A percentile compares a stretch with the other conserved stretches of the same genome.
phyloP scores from a whole-genome alignment of 2,113 vertebrate species.

The Nothobranchius furzeri region DNA sequence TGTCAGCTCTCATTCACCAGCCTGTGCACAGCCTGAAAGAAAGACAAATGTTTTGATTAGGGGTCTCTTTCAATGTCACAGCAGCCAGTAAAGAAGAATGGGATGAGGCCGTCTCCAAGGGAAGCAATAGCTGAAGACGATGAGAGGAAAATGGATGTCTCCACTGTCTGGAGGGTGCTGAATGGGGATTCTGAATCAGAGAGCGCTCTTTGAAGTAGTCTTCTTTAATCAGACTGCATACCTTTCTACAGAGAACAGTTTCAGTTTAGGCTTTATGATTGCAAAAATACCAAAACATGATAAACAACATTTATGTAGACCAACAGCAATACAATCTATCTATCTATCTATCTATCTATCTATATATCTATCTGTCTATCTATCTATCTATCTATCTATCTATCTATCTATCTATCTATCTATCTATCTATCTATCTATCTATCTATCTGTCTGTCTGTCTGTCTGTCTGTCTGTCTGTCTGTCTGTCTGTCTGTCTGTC shows the following conservation, averaged over 20 bases:
- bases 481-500: neutral
- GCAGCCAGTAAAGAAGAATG: constrained; percentile 66
- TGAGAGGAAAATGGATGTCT: constrained; percentile 71
- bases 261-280: constrained; percentile 21
- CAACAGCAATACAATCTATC: neutral
- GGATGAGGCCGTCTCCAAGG: constrained; percentile 66
- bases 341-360: constrained; percentile 4
- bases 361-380: constrained; percentile 2
- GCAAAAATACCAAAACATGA: constrained; percentile 19
- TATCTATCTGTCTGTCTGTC: constrained; percentile 4
- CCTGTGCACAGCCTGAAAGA: constrained; percentile 68
- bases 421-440: neutral
- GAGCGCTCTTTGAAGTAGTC: constrained; percentile 42
- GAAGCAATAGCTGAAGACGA: constrained; percentile 63
- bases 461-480: constrained; percentile 5
- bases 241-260: constrained; percentile 27
- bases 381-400: constrained; percentile 6
- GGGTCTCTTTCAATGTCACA: constrained; percentile 77
- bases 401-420: neutral
- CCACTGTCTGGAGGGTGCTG: constrained; percentile 54
- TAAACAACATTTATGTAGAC: constrained; percentile 14
- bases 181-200: constrained; percentile 57
- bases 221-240: constrained; percentile 59
- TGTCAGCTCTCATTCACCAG: constrained; percentile 79
- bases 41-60: constrained; percentile 85